Percentiles rank a stretch among this genome's conserved stretches.
These are phyloP conservation scores for Puffinus mauretanicus DNA, from an alignment of 2,113 vertebrate genomes.

Conservation along the genomic window DNA sequence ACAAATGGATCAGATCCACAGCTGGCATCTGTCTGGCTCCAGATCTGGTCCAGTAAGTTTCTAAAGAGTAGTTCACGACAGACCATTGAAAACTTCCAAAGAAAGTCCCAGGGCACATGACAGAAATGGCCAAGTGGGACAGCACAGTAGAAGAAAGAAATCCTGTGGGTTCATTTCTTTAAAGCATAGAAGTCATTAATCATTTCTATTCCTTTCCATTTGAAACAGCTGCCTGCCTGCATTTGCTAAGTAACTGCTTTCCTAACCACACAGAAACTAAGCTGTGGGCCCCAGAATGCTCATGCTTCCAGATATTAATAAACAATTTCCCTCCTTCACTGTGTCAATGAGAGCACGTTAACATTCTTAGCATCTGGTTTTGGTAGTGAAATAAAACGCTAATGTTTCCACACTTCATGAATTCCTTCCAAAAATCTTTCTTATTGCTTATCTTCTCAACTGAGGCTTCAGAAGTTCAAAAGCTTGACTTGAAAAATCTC, in stretches of 20 bases:
- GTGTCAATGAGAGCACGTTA: constrained; percentile 22
- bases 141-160: constrained; percentile 53
- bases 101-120: constrained; percentile 48
- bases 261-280: constrained; percentile 39
- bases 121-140: constrained; percentile 57
- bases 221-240: constrained; percentile 62
- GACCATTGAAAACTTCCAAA: constrained; percentile 58
- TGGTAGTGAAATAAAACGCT: neutral
- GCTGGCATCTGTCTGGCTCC: constrained; percentile 61
- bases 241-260: constrained; percentile 50
- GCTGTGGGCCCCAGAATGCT: constrained; percentile 34
- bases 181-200: constrained; percentile 64
- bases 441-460: neutral
- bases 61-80: constrained; percentile 51
- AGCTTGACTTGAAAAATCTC: neutral
- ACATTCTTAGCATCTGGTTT: constrained; percentile 4
- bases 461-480: neutral
- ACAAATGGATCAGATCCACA: constrained; percentile 55
- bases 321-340: constrained; percentile 26
- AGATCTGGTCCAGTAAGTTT: constrained; percentile 60
- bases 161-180: constrained; percentile 59
- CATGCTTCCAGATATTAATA: constrained; percentile 49
- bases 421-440: neutral
- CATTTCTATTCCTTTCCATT: constrained; percentile 62
- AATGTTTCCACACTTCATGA: neutral